A percentile compares a stretch with the other conserved stretches of the same genome.
These are phyloP conservation scores for Eucidaris tribuloides DNA, from an alignment of 35 echinoderm and acorn worm species.

Conservation along the genomic window DNA sequence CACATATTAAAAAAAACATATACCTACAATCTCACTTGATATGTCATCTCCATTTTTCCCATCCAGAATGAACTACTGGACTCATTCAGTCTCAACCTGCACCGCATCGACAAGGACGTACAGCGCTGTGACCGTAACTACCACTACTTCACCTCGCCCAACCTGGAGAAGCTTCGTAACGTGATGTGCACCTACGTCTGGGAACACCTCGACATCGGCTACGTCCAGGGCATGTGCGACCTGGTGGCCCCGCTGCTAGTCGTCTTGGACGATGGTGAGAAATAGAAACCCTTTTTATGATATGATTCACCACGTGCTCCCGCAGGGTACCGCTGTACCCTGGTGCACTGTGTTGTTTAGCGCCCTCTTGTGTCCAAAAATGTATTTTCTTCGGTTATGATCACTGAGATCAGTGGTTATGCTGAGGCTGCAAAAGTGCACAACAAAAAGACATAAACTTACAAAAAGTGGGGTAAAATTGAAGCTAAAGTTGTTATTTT, in stretches of 20 bases:
- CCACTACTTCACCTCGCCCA: slow-evolving; percentile 69
- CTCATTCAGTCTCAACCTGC: slow-evolving; percentile 91
- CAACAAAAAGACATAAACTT: too few relatives aligned
- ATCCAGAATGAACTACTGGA: slow-evolving; percentile 85
- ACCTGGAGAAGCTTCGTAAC: slow-evolving; percentile 91
- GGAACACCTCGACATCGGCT: slow-evolving; percentile 95
- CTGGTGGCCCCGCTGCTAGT: slow-evolving; percentile 94
- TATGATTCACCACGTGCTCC: too few relatives aligned
- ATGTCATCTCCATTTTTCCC: not conserved
- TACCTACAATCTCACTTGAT: not conserved
- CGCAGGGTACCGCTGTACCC: too few relatives aligned
- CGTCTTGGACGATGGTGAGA: slow-evolving; percentile 95
- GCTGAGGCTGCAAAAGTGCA: too few relatives aligned
- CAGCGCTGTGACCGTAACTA: slow-evolving; percentile 98
- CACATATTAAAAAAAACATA: too few relatives aligned
- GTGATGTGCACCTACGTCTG: slow-evolving; percentile 99
- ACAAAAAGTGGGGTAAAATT: too few relatives aligned
- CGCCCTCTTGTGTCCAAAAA: too few relatives aligned
- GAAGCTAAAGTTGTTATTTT: too few relatives aligned
- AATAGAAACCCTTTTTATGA: not conserved
- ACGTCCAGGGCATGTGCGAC: slow-evolving; percentile 99
- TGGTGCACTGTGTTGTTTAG: too few relatives aligned
- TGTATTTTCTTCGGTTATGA: too few relatives aligned
- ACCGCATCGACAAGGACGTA: slow-evolving; percentile 97
- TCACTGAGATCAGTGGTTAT: too few relatives aligned